Percentiles rank a stretch among this genome's conserved stretches.
phyloP scores from a whole-genome alignment of 2,113 vertebrate species.

The Macrotus californicus region DNA sequence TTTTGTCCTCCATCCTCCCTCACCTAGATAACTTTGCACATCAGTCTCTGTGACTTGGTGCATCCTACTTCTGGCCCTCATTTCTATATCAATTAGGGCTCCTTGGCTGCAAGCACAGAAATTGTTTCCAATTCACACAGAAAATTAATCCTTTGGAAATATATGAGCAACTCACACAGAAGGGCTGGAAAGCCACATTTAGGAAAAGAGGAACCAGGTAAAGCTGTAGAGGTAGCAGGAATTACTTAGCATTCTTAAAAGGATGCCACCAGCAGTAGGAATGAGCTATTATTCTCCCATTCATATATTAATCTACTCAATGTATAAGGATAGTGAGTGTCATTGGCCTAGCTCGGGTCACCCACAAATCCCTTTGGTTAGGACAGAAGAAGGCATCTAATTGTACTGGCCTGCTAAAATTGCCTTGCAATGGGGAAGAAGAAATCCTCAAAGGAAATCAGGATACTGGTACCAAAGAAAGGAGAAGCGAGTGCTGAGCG shows the following conservation, averaged over 20 bases:
- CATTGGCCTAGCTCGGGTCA: not conserved
- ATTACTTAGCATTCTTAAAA: not conserved
- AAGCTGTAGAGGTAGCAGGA: not conserved
- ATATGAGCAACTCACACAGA: not conserved
- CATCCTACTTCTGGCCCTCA: not conserved
- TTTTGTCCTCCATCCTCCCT: not conserved
- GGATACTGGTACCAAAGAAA: not conserved
- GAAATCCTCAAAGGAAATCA: not conserved
- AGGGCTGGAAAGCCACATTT: not conserved
- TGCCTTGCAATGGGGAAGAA: not conserved
- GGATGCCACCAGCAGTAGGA: not conserved
- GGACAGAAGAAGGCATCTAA: not conserved
- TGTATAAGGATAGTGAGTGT: not conserved
- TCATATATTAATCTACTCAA: not conserved
- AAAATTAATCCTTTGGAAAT: not conserved
- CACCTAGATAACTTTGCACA: not conserved
- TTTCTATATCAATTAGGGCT: not conserved
- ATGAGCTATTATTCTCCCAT: not conserved
- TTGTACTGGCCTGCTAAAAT: not conserved
- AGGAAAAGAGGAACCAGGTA: not conserved
- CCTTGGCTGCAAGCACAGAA: not conserved
- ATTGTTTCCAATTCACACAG: not conserved
- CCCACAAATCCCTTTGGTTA: not conserved
- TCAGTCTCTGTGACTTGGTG: not conserved
- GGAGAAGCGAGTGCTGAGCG: not conserved